Percentiles rank a stretch among this genome's conserved stretches.
These are phyloP conservation scores for Speoplatyrhinus poulsoni DNA, from an alignment of 2,113 vertebrate genomes.

Conservation along the genomic window DNA sequence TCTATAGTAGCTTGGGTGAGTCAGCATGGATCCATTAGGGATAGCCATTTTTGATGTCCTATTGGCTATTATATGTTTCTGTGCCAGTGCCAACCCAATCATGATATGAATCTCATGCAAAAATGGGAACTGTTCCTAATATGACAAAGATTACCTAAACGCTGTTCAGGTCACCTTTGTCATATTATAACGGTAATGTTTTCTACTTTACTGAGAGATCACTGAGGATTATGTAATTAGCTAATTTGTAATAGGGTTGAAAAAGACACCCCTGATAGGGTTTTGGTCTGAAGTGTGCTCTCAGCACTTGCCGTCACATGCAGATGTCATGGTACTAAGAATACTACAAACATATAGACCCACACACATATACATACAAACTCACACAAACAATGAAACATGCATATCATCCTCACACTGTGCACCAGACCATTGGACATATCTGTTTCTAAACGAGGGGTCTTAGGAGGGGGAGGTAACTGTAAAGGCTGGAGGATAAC, in stretches of 20 bases:
- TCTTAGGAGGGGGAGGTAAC: conserved; percentile 14
- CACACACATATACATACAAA: no score
- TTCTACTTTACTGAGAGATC: no score
- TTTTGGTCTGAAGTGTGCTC: background rate
- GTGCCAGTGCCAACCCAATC: no score
- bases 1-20: conserved; percentile 45
- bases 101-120: no score
- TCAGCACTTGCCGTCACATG: background rate
- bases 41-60: conserved; percentile 22
- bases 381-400: no score
- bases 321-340: background rate
- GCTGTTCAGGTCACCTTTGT: no score
- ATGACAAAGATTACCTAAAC: no score
- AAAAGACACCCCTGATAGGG: background rate
- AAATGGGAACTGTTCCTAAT: no score
- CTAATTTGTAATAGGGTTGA: background rate
- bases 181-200: no score
- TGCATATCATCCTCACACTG: background rate
- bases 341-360: no score
- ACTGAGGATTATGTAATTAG: no score
- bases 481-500: conserved; percentile 15
- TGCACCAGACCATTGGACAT: no score
- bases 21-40: conserved; percentile 56
- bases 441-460: conserved; percentile 11
- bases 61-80: background rate